Conservation (phyloP, 2,888 invertebrate genomes). For the Sialis lutaria region DNA sequence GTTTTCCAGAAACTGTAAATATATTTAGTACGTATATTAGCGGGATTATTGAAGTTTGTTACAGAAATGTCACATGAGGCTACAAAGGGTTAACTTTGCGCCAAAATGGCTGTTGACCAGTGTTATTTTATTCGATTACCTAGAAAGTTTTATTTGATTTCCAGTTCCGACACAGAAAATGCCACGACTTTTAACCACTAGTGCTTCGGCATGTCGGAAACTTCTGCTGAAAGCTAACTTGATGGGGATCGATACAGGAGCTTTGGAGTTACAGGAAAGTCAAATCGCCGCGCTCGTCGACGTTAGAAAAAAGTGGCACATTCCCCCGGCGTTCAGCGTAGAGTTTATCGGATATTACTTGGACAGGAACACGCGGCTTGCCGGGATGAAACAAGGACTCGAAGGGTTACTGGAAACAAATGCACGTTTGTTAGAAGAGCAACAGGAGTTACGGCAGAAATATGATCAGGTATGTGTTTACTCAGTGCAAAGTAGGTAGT, state of each 20-base stretch:
- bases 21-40: no score
- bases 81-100: no score
- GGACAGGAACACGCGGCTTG: slow-evolving; percentile 69
- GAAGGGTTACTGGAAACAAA: slow-evolving; percentile 61
- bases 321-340: slow-evolving; percentile 83
- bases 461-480: slow-evolving; percentile 66
- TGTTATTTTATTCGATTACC: no score
- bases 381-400: slow-evolving; percentile 58
- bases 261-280: slow-evolving; percentile 66
- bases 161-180: slow-evolving; percentile 88
- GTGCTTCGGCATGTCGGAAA: slow-evolving; percentile 72
- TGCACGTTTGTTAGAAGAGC: slow-evolving; percentile 54
- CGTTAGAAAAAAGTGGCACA: slow-evolving; percentile 84
- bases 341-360: slow-evolving; percentile 90
- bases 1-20: no score
- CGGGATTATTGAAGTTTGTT: no score
- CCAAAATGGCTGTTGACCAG: no score
- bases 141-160: slow-evolving; percentile 12
- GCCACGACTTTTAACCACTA: slow-evolving; percentile 77
- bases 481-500: no score
- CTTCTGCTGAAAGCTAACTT: slow-evolving; percentile 72
- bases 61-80: no score
- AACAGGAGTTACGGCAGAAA: slow-evolving; percentile 51
- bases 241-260: slow-evolving; percentile 75
- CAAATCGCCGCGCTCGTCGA: slow-evolving; percentile 69